phyloP scores from a whole-genome alignment of 2,888 invertebrate species.

The Pristionchus entomophagus region DNA sequence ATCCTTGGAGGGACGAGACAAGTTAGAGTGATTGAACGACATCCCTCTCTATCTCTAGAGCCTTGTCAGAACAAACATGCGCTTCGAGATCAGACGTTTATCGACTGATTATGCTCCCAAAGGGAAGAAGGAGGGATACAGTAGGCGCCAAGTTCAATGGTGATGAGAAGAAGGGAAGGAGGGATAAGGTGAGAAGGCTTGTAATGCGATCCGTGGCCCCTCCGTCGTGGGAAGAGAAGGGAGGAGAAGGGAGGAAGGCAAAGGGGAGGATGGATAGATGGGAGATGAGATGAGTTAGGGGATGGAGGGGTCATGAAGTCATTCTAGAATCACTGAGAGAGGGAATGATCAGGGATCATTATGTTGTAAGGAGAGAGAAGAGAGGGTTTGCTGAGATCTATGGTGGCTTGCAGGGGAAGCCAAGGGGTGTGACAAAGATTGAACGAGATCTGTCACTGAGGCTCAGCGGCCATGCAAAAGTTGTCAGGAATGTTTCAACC shows the following conservation, averaged over 20 bases:
- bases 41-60: not conserved
- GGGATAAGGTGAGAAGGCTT: constrained; percentile 29
- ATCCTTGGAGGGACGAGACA: not conserved
- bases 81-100: constrained; percentile 1
- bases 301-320: not conserved
- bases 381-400: not conserved
- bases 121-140: constrained; percentile 10
- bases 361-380: constrained; percentile 25
- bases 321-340: not conserved
- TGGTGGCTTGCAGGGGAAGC: not conserved
- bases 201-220: not conserved
- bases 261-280: not conserved
- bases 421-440: not conserved
- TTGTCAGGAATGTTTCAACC: not conserved
- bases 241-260: not conserved
- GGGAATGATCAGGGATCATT: constrained; percentile 7
- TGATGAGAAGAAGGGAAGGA: not conserved
- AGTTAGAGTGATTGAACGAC: not conserved
- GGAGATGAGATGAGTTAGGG: not conserved
- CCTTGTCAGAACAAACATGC: not conserved
- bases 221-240: not conserved
- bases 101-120: not conserved
- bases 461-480: not conserved
- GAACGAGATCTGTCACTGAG: not conserved
- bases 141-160: not conserved